Percentiles rank a stretch among this genome's conserved stretches.
Conservation (phyloP, 2,113 vertebrate species). For the Hydropotes inermis region DNA sequence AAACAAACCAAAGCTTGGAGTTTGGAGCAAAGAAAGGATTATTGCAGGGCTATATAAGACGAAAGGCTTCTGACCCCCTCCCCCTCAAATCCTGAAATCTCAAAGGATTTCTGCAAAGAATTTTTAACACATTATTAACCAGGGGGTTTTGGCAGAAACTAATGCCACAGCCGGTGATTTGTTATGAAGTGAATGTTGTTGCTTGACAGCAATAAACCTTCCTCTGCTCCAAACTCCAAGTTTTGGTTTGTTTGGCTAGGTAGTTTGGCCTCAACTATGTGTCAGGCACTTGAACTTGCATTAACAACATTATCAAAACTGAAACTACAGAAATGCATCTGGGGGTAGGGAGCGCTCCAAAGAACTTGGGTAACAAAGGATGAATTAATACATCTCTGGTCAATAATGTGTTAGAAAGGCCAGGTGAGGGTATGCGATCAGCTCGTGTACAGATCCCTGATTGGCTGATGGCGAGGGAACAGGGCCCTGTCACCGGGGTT, state of each 20-base stretch:
- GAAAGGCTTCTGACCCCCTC: accelerated
- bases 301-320: background rate
- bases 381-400: background rate
- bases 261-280: background rate
- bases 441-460: background rate
- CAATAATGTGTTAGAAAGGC: background rate
- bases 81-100: background rate
- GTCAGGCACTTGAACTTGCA: background rate
- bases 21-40: background rate
- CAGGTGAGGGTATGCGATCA: background rate
- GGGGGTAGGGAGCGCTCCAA: accelerated
- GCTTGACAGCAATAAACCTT: background rate
- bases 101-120: background rate
- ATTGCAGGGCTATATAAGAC: background rate
- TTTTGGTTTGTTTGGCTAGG: background rate
- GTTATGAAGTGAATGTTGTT: background rate
- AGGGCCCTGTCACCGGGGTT: background rate
- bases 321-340: background rate
- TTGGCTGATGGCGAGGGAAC: background rate
- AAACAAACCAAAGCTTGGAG: background rate
- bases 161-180: background rate
- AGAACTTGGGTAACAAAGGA: background rate
- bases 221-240: background rate
- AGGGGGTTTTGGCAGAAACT: background rate
- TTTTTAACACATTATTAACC: background rate